phyloP scores from a whole-genome alignment of 2,888 invertebrate genomes.

The Laspeyria flexula region DNA sequence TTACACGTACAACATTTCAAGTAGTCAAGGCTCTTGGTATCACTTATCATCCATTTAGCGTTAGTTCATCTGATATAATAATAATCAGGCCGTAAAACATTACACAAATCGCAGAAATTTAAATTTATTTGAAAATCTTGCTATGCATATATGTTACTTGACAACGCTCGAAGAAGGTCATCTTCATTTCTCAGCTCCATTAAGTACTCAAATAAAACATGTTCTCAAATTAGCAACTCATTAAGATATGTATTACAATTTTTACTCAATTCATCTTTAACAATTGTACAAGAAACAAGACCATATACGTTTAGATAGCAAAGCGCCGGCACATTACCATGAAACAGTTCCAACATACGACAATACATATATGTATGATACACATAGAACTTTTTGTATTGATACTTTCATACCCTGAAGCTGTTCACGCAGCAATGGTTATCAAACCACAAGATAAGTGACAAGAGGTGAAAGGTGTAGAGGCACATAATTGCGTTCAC shows the following conservation, averaged over 20 bases:
- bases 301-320: constrained; percentile 47
- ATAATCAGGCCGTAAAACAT: no score
- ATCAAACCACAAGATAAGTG: constrained; percentile 35
- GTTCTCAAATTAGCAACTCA: neutral
- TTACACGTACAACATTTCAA: no score
- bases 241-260: constrained; percentile 7
- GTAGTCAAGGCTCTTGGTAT: no score
- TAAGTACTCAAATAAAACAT: neutral
- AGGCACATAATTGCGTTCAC: constrained; percentile 41
- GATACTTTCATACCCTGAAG: constrained; percentile 68
- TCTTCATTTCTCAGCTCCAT: neutral
- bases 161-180: no score
- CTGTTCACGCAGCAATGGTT: constrained; percentile 54
- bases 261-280: constrained; percentile 23
- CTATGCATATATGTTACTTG: no score
- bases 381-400: constrained; percentile 50
- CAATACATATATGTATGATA: constrained; percentile 40
- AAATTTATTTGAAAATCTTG: no score
- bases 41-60: no score
- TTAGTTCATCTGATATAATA: no score
- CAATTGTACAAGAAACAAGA: constrained; percentile 40
- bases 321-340: constrained; percentile 29
- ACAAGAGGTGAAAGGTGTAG: constrained; percentile 63
- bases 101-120: no score
- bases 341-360: constrained; percentile 40